Evolutionary conservation across 1,140 invertebrate species (phyloP).

Genomic region (Oppia nitens): DNA sequence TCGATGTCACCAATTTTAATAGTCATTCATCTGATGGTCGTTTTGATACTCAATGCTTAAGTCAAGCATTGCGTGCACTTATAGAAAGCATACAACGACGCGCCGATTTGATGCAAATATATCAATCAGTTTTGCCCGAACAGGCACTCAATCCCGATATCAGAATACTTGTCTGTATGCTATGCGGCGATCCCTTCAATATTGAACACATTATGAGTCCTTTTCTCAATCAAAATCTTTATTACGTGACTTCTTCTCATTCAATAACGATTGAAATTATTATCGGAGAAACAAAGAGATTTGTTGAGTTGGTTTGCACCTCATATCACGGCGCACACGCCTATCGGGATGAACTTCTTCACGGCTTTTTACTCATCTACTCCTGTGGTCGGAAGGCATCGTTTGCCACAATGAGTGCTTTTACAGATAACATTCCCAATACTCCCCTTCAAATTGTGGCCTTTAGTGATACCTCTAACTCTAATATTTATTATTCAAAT

Average conservation of each 20-base stretch:
- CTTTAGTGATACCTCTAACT: slow-evolving; percentile 54
- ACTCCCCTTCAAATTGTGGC: slow-evolving; percentile 87
- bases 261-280: slow-evolving; percentile 79
- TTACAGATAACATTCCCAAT: slow-evolving; percentile 82
- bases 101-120: slow-evolving; percentile 48
- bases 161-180: slow-evolving; percentile 82
- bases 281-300: slow-evolving; percentile 55
- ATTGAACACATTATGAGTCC: slow-evolving; percentile 65
- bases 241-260: slow-evolving; percentile 58
- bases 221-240: slow-evolving; percentile 66
- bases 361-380: slow-evolving; percentile 90
- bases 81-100: slow-evolving; percentile 54
- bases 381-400: slow-evolving; percentile 88
- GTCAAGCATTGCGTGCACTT: slow-evolving; percentile 52
- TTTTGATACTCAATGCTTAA: slow-evolving; percentile 41
- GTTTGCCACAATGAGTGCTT: slow-evolving; percentile 74
- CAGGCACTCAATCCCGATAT: slow-evolving; percentile 53
- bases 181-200: slow-evolving; percentile 86
- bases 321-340: slow-evolving; percentile 87
- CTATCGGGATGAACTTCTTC: slow-evolving; percentile 76
- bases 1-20: slow-evolving; percentile 54
- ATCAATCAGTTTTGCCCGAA: slow-evolving; percentile 43
- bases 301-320: slow-evolving; percentile 76
- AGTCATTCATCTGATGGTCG: slow-evolving; percentile 27
- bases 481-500: slow-evolving; percentile 53